phyloP scores from a whole-genome alignment of 2,797 vertebrate genomes.

The Leptodactylus fallax region DNA sequence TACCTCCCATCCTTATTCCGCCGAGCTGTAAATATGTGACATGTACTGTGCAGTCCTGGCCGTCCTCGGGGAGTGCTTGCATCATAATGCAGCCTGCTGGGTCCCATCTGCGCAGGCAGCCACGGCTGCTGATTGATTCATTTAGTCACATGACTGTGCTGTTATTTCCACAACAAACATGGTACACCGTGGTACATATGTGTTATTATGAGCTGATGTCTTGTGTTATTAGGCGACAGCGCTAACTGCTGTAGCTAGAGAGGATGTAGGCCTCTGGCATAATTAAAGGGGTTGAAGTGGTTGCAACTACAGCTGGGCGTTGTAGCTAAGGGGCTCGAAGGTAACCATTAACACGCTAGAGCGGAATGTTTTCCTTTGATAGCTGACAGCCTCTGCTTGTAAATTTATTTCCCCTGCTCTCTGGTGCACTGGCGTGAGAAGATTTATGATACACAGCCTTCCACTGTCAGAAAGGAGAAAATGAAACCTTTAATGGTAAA shows the following conservation, averaged over 20 bases:
- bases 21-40: constrained; percentile 3
- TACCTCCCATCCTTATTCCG: not conserved
- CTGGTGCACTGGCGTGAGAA: no score
- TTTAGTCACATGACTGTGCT: constrained; percentile 19
- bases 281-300: no score
- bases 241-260: not conserved
- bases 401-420: no score
- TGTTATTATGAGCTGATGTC: constrained; percentile 15
- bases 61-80: constrained; percentile 14
- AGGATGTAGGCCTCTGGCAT: not conserved
- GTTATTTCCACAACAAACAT: constrained; percentile 47
- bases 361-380: no score
- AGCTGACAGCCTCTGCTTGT: no score
- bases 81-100: constrained; percentile 13
- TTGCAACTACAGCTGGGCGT: no score
- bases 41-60: not conserved
- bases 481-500: no score
- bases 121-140: constrained; percentile 23
- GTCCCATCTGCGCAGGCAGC: constrained; percentile 35
- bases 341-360: no score
- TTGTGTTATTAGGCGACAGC: not conserved
- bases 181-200: not conserved
- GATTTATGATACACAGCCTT: no score
- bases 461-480: no score
- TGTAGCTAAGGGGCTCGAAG: no score